Evolutionary conservation across 2,888 invertebrate genomes (phyloP).

Genomic region (Myathropa florea): DNA sequence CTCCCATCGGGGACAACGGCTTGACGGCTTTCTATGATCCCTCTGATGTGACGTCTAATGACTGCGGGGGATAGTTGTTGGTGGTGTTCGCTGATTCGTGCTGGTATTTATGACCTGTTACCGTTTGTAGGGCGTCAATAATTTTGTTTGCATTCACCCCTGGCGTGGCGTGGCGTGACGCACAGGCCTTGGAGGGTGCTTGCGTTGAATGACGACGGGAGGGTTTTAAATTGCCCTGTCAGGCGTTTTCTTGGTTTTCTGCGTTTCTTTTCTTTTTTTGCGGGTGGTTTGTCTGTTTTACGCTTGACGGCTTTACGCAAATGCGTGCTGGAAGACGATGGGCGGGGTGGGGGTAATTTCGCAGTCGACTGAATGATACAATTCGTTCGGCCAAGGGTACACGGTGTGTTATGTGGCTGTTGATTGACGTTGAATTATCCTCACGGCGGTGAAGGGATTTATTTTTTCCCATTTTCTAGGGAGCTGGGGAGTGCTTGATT

Average conservation of each 20-base stretch:
- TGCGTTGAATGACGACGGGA: not conserved
- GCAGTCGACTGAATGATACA: not conserved
- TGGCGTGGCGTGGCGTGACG: not conserved
- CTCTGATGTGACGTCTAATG: slow-evolving; percentile 27
- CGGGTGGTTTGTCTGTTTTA: not conserved
- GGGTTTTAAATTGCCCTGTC: slow-evolving; percentile 22
- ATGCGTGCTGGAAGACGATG: not conserved
- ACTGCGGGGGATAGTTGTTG: slow-evolving; percentile 1
- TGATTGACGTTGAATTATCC: slow-evolving; percentile 36
- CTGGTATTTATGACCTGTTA: slow-evolving; percentile 25
- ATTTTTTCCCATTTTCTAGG: not conserved
- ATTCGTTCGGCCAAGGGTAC: not conserved
- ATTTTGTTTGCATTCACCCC: slow-evolving; percentile 23
- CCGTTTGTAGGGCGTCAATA: slow-evolving; percentile 23
- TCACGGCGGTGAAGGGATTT: not conserved
- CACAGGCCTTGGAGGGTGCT: not conserved
- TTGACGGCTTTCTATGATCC: slow-evolving; percentile 42
- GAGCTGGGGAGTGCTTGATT: not conserved
- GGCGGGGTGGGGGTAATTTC: not conserved
- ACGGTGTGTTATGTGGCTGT: not conserved
- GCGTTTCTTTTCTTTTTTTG: not conserved
- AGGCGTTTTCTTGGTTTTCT: not conserved
- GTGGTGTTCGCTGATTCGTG: not conserved
- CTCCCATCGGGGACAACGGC: slow-evolving; percentile 47
- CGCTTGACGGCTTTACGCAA: not conserved